These are phyloP conservation scores for Corythornis vintsioides DNA, from an alignment of 2,113 vertebrate species.

Conservation along the genomic window DNA sequence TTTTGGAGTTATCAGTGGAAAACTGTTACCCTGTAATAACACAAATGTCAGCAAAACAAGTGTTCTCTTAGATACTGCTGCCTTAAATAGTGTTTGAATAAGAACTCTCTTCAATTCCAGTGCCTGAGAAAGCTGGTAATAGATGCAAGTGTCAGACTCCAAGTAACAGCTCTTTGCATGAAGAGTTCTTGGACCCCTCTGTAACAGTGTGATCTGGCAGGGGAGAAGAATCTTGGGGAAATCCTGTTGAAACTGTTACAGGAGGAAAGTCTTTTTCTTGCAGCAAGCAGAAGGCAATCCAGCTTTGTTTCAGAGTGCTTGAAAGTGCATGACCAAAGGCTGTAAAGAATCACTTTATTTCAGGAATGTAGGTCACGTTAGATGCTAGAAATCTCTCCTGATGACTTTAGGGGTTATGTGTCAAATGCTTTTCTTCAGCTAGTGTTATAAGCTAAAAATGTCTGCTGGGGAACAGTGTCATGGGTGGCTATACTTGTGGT, in stretches of 20 bases:
- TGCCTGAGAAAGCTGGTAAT: not conserved
- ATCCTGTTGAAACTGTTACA: not conserved
- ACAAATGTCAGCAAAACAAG: not conserved
- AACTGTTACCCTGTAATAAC: not conserved
- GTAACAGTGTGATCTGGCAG: not conserved
- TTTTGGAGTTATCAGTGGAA: not conserved
- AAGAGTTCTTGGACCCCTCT: not conserved
- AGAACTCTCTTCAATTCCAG: not conserved
- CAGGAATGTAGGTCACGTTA: not conserved
- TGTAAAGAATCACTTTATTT: not conserved
- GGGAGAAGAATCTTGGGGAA: not conserved
- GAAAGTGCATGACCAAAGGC: not conserved
- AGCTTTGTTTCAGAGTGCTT: not conserved
- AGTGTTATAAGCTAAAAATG: not conserved
- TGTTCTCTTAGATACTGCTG: not conserved
- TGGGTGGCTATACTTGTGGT: not conserved
- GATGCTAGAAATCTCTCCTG: not conserved
- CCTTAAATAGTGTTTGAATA: not conserved
- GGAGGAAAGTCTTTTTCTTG: not conserved
- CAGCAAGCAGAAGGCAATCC: not conserved
- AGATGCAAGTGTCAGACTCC: not conserved
- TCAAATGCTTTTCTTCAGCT: not conserved
- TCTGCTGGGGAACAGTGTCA: not conserved
- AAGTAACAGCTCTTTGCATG: not conserved
- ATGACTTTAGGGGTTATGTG: not conserved